A percentile compares a stretch with the other conserved stretches of the same genome.
Conservation (phyloP, 2,113 vertebrate species). For the Ondatra zibethicus region DNA sequence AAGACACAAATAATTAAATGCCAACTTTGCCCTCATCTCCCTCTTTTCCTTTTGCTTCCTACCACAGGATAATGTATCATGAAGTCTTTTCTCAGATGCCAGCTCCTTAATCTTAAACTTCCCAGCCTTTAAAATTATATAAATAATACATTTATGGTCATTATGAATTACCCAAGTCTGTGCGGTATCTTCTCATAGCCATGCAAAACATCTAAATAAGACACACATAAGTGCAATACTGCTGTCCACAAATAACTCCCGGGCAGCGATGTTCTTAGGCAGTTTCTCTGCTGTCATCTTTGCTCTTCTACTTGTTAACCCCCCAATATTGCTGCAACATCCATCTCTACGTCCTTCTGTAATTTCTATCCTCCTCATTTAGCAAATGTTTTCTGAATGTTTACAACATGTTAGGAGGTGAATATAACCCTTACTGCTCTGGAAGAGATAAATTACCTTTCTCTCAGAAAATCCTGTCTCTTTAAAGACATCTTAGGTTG, state of each 20-base stretch:
- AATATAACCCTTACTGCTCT: not conserved
- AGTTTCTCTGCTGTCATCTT: not conserved
- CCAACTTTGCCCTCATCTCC: not conserved
- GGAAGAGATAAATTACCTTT: not conserved
- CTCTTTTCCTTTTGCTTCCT: not conserved
- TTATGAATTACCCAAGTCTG: not conserved
- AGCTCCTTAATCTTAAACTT: not conserved
- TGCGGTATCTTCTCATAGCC: not conserved
- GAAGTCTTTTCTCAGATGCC: no score
- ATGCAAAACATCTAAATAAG: not conserved
- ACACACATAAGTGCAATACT: not conserved
- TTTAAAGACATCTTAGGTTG: not conserved
- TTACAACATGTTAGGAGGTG: not conserved
- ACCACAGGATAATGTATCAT: not conserved
- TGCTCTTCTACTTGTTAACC: not conserved
- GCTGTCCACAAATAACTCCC: no score
- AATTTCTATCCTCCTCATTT: not conserved
- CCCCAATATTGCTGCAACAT: not conserved
- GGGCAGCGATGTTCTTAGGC: not conserved
- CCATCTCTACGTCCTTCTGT: not conserved
- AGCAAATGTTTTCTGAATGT: not conserved
- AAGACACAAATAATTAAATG: not conserved
- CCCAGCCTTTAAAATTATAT: not conserved
- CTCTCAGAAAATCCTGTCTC: not conserved
- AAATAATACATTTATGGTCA: not conserved